Evolutionary conservation across 1,140 invertebrate genomes (phyloP), one percentile per base, ranked within the genome.

Genomic region (Drosophila melanica): DNA sequence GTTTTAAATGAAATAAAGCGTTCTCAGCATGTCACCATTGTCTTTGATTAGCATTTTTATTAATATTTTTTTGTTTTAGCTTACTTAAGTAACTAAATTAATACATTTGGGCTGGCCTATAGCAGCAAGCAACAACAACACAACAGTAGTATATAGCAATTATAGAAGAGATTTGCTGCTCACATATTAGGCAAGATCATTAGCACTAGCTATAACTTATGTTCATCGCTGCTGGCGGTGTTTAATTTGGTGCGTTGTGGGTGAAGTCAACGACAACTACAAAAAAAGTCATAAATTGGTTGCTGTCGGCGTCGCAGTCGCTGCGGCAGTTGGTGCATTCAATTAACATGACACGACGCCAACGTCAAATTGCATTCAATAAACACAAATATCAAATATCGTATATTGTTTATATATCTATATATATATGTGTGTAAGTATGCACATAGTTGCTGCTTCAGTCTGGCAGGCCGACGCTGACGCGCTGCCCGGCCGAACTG

Each of bases 401-500:
- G 44, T 37, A 70, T 47, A 37, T 27, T 41, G 37, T 27, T 12
- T 14, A 14, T 27, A 11, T 41, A 7, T 50, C 16, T 53, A 66
- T 33, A 54, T 30, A 45, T 51, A 54, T 42, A 14, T 50, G 23
- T 10, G 11, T 39, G 12, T 41, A 4, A 6, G n/a, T 41, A 6
- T 35, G 9, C 9, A 3, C 48, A 20, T 59, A 53, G 20, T 16
- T 48, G 37, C 37, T 44, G 35, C n/a, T 51, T 91, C 80, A 91
- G 74, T 91, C 90, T 27, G 90, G 90, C 45, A 91, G 60, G 7
- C 90, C 90, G 74, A 91, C 90, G 81, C 80, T 91, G 54, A 91
- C 57, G 20, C 90, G 86, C 71, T 89, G 90, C 48, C 73, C 55
- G 37, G 47, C 93, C 74, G 79, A 93, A 91, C 62, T 93, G 92